phyloP scores from a whole-genome alignment of 2,888 invertebrate species.

The Muscina levida region DNA sequence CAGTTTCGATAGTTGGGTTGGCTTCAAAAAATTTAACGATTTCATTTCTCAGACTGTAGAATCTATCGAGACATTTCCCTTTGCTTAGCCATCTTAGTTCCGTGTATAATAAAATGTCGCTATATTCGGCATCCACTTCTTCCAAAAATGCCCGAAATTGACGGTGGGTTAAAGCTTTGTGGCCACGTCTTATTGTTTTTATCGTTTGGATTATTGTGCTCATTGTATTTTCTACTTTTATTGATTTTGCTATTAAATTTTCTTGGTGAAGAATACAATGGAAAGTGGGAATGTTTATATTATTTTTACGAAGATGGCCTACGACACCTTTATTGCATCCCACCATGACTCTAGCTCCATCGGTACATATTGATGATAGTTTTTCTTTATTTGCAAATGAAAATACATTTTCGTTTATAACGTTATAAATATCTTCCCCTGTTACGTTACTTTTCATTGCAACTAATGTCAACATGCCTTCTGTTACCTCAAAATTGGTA shows the following conservation, averaged over 20 bases:
- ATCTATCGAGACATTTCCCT: slow-evolving; percentile 1
- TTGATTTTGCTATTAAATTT: not conserved
- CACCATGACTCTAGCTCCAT: slow-evolving; percentile 16
- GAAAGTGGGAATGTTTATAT: not conserved
- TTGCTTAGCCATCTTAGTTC: slow-evolving; percentile 33
- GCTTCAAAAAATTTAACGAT: no score
- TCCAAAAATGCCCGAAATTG: slow-evolving; percentile 6
- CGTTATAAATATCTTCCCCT: not conserved
- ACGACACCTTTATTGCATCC: slow-evolving; percentile 2
- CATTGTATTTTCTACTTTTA: no score
- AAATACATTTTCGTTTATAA: not conserved
- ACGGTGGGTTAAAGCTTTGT: slow-evolving; percentile 4
- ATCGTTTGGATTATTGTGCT: slow-evolving; percentile 1
- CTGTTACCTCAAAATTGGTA: not conserved
- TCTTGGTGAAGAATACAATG: slow-evolving; percentile 23
- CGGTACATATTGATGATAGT: slow-evolving; percentile 6
- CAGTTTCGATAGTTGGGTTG: no score
- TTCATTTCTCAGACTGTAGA: slow-evolving; percentile 1
- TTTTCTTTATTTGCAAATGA: slow-evolving; percentile 8
- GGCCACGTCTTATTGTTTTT: slow-evolving; percentile 2
- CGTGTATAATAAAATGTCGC: slow-evolving; percentile 13
- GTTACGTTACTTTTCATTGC: not conserved
- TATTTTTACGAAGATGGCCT: slow-evolving; percentile 1
- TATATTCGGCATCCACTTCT: slow-evolving; percentile 5
- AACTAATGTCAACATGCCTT: not conserved